Percentiles rank a stretch among this genome's conserved stretches.
Conservation (phyloP, 2,888 invertebrate species). For the Rhaphigaster nebulosa region DNA sequence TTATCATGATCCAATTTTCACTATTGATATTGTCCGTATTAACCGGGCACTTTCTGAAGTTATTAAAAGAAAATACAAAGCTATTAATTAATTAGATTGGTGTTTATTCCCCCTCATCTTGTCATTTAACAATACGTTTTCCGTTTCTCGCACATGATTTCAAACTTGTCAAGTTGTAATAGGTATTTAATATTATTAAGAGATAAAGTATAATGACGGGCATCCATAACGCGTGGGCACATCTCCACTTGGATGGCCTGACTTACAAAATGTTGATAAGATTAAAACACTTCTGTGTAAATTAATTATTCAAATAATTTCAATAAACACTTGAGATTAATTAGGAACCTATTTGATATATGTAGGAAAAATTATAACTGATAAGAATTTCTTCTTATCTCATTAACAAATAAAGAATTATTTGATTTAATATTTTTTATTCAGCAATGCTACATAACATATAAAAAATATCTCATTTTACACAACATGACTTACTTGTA, state of each 20-base stretch:
- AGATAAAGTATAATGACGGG: neutral
- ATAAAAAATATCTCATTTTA: too few species aligned
- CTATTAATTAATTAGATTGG: too few species aligned
- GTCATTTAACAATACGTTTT: neutral
- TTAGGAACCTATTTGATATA: neutral
- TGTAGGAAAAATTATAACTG: neutral
- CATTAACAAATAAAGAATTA: neutral
- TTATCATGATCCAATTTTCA: too few species aligned
- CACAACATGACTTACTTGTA: too few species aligned
- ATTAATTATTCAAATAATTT: neutral
- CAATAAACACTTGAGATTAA: neutral
- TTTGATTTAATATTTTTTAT: neutral
- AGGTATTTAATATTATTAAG: neutral
- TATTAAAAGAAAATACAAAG: too few species aligned
- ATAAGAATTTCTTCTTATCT: neutral
- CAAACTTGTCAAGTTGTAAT: neutral
- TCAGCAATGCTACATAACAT: neutral
- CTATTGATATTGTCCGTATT: too few species aligned
- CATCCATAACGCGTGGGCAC: neutral
- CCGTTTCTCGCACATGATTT: neutral
- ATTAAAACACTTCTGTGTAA: neutral
- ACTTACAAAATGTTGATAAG: neutral
- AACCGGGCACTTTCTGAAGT: too few species aligned
- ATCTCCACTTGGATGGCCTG: neutral
- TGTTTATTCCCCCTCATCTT: too few species aligned